Evolutionary conservation across 2,797 vertebrate genomes (phyloP).

Genomic region (Neomorphus geoffroyi): DNA sequence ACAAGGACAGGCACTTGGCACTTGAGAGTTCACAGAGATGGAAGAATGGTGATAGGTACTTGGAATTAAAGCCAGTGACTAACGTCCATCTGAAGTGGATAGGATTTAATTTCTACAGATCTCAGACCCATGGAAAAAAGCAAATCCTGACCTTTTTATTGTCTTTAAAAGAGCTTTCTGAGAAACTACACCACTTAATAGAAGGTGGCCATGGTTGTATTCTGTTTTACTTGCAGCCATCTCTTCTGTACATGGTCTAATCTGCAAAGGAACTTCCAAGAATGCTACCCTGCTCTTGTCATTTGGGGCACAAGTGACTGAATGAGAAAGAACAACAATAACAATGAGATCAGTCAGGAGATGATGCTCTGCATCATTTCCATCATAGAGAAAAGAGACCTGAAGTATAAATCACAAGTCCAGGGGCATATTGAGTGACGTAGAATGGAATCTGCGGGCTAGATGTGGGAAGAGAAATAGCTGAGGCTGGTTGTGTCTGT

Average conservation of each 20-base stretch:
- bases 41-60: neutral
- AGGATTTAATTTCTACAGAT: neutral
- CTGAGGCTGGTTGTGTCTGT: neutral
- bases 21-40: neutral
- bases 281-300: neutral
- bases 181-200: neutral
- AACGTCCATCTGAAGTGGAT: neutral
- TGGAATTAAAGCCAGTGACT: neutral
- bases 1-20: neutral
- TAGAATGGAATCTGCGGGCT: neutral
- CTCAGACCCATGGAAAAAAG: neutral
- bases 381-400: neutral
- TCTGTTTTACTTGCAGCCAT: neutral
- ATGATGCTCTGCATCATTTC: neutral
- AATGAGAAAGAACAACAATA: neutral
- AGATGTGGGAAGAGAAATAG: neutral
- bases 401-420: neutral
- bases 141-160: neutral
- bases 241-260: neutral
- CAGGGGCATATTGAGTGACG: neutral
- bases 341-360: neutral
- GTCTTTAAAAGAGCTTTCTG: neutral
- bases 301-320: neutral
- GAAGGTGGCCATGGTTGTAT: neutral
- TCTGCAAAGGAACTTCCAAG: neutral